These are phyloP conservation scores for Mus caroli DNA, from an alignment of 2,797 vertebrate species.

Conservation along the genomic window DNA sequence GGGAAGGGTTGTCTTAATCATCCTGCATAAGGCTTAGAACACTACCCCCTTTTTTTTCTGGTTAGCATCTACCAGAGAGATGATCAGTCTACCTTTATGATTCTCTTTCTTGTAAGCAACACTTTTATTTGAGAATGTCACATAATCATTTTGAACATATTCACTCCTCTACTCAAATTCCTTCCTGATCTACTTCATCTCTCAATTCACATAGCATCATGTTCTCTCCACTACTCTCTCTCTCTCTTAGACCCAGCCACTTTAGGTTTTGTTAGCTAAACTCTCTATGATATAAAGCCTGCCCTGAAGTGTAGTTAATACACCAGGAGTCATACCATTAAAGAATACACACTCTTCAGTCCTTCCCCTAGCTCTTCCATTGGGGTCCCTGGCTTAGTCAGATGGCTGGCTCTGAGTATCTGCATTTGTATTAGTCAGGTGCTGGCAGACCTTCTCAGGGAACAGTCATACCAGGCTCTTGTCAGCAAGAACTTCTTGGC, in stretches of 20 bases:
- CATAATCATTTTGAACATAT: not conserved
- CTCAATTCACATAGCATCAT: not conserved
- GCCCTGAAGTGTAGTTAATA: not conserved
- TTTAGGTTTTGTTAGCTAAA: not conserved
- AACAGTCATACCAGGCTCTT: not conserved
- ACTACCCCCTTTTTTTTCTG: not conserved
- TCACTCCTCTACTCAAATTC: not conserved
- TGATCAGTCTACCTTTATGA: not conserved
- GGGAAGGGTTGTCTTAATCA: not conserved
- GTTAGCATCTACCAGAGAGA: not conserved
- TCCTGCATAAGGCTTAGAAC: not conserved
- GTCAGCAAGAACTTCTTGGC: not conserved
- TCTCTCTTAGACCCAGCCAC: not conserved
- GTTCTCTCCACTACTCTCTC: not conserved
- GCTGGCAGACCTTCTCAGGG: not conserved
- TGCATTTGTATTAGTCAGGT: not conserved
- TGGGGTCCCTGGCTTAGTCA: not conserved
- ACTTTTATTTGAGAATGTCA: not conserved
- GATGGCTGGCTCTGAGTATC: not conserved
- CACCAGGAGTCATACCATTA: not conserved
- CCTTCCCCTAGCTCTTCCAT: not conserved
- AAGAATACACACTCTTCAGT: not conserved
- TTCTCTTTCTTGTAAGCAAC: not conserved
- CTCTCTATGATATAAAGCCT: not conserved
- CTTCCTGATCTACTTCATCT: not conserved